phyloP scores from a whole-genome alignment of 2,797 vertebrate species.

The Streptopelia turtur region DNA sequence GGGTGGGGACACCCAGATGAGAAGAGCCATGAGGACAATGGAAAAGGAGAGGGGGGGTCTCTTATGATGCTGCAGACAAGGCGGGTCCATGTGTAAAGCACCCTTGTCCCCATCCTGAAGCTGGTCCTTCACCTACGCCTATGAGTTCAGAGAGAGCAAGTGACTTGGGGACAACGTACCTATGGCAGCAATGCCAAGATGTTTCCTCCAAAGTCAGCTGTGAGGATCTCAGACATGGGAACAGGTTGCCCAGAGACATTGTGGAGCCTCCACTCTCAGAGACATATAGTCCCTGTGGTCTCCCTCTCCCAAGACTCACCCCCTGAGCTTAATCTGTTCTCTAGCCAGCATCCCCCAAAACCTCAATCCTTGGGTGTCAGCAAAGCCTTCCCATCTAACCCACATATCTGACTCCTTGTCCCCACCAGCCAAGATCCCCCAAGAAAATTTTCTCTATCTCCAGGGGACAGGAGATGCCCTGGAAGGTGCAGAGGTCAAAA shows the following conservation, averaged over 20 bases:
- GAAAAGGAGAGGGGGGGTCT: background rate
- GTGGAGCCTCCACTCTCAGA: background rate
- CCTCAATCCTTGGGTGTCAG: background rate
- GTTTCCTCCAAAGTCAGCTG: background rate
- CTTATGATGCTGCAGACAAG: background rate
- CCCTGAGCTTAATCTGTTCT: background rate
- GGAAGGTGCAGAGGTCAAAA: background rate
- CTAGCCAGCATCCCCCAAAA: background rate
- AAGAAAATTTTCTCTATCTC: background rate
- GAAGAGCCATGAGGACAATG: background rate
- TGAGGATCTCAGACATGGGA: background rate
- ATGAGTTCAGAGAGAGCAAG: background rate
- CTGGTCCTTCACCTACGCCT: background rate
- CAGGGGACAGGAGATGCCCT: background rate
- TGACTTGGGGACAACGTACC: background rate
- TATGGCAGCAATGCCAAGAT: background rate
- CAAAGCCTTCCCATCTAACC: background rate
- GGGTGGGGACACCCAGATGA: background rate
- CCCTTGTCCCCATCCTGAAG: background rate
- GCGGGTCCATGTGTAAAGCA: background rate
- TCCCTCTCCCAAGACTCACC: background rate
- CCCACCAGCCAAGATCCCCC: background rate
- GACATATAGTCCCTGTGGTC: fast-evolving
- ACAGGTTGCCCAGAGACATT: background rate
- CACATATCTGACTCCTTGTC: background rate